These are phyloP conservation scores for Xestia c-nigrum DNA, from an alignment of 2,888 invertebrate genomes.

Conservation along the genomic window DNA sequence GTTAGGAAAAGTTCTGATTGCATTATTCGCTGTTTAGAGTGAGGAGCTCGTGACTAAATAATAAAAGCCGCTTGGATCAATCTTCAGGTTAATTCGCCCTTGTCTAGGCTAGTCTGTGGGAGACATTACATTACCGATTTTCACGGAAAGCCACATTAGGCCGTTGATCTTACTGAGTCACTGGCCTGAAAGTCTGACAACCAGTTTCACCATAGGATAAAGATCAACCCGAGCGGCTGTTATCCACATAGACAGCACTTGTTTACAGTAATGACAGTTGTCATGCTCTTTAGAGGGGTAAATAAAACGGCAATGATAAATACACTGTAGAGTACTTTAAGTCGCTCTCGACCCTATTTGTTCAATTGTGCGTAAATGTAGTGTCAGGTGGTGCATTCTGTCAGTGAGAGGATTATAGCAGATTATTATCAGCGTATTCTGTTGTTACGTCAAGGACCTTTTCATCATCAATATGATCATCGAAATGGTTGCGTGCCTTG, in stretches of 20 bases:
- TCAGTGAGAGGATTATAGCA: conserved; percentile 23
- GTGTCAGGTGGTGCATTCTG: conserved; percentile 50
- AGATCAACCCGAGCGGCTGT: no score
- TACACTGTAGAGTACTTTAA: conserved; percentile 37
- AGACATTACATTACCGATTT: no score
- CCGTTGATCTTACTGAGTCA: no score
- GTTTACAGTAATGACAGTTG: conserved; percentile 28
- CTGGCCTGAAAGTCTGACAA: no score
- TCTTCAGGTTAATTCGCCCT: no score
- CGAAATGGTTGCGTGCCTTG: background rate
- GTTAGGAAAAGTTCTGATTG: background rate
- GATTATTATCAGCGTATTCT: conserved; percentile 13
- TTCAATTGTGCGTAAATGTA: conserved; percentile 57
- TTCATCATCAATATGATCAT: background rate
- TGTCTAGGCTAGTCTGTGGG: no score
- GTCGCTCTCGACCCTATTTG: conserved; percentile 49
- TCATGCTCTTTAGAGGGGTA: conserved; percentile 16
- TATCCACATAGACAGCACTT: background rate
- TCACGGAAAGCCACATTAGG: no score
- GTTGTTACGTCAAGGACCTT: background rate
- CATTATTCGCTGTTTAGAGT: background rate
- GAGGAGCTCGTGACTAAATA: no score
- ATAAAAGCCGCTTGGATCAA: no score
- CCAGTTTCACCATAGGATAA: no score
- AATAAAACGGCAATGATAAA: conserved; percentile 46